Conservation (phyloP, 2,797 vertebrate genomes). For the Peromyscus nudipes region DNA sequence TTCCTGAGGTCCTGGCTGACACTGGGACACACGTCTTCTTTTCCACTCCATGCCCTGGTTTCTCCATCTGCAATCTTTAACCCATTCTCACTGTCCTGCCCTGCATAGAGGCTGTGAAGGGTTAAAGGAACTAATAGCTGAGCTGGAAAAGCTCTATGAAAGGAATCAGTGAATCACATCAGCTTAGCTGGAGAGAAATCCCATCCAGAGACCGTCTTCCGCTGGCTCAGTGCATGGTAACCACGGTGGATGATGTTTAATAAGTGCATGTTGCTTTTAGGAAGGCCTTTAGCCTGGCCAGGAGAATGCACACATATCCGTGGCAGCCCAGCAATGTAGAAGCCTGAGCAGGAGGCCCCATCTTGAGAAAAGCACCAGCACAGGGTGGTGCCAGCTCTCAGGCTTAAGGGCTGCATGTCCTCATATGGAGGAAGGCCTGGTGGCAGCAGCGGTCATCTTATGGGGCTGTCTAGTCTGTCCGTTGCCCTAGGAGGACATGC, state of each 20-base stretch:
- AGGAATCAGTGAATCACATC: slow-evolving; percentile 71
- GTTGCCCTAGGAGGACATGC: accelerated
- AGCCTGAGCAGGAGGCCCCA: slow-evolving; percentile 7
- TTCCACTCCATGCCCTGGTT: not conserved
- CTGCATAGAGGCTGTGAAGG: not conserved
- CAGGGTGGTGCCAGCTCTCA: not conserved
- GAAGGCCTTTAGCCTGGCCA: slow-evolving; percentile 57
- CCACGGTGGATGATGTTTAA: slow-evolving; percentile 64
- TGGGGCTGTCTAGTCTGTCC: not conserved
- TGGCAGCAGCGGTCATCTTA: accelerated
- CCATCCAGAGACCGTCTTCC: slow-evolving; percentile 43
- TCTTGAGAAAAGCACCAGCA: not conserved
- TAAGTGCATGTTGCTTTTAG: slow-evolving; percentile 61
- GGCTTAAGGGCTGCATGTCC: not conserved
- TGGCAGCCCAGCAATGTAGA: slow-evolving; percentile 57
- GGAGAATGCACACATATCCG: not conserved
- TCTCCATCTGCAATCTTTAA: slow-evolving; percentile 28
- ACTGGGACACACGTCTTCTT: not conserved
- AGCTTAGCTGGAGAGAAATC: slow-evolving; percentile 65
- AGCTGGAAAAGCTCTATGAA: slow-evolving; percentile 68
- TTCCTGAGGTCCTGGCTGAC: not conserved
- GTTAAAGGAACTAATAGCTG: slow-evolving; percentile 49
- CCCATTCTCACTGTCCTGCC: not conserved
- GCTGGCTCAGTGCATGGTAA: slow-evolving; percentile 57
- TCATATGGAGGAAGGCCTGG: not conserved